Evolutionary conservation across 30 jellyfish, hydroid and myxozoan species (phyloP).

Genomic region (Sanderia malayensis): DNA sequence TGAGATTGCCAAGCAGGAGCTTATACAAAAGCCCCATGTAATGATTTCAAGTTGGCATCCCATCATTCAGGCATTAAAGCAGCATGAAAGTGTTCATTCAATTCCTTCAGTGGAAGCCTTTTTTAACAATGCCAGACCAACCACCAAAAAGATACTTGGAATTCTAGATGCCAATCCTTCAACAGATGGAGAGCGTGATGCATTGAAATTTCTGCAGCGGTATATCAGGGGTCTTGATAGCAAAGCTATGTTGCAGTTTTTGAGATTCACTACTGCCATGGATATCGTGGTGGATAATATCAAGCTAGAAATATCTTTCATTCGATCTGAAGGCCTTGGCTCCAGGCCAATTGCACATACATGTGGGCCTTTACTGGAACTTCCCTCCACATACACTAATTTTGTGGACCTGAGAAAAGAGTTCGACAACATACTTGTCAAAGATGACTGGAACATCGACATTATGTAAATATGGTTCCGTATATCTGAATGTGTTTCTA

Average conservation of each 20-base stretch:
- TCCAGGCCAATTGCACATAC: conserved; percentile 59
- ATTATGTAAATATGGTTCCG: too few species aligned
- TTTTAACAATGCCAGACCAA: conserved; percentile 15
- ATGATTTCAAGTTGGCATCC: conserved; percentile 19
- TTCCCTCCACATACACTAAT: conserved; percentile 33
- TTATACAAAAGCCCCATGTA: conserved; percentile 5
- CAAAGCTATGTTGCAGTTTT: conserved; percentile 11
- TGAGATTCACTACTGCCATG: conserved; percentile 47
- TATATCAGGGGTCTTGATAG: conserved; percentile 27
- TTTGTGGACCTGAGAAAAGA: conserved; percentile 43
- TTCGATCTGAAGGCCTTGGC: conserved; percentile 11
- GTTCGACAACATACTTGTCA: conserved; percentile 25
- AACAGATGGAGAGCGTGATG: conserved; percentile 45
- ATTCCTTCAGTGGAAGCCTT: conserved; percentile 15
- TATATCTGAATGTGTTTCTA: too few species aligned
- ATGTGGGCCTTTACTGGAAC: conserved; percentile 52
- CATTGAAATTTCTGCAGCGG: conserved; percentile 27
- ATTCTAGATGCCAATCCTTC: conserved; percentile 22
- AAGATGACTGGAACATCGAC: conserved; percentile 26
- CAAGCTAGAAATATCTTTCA: conserved; percentile 3
- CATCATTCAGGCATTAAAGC: conserved; percentile 1
- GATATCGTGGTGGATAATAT: conserved; percentile 34
- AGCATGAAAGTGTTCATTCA: background rate
- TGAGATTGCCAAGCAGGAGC: conserved; percentile 32
- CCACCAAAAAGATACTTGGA: conserved; percentile 19